Base-by-base conservation (phyloP, 2,888 invertebrate species). In the Salpingus planirostris region DNA sequence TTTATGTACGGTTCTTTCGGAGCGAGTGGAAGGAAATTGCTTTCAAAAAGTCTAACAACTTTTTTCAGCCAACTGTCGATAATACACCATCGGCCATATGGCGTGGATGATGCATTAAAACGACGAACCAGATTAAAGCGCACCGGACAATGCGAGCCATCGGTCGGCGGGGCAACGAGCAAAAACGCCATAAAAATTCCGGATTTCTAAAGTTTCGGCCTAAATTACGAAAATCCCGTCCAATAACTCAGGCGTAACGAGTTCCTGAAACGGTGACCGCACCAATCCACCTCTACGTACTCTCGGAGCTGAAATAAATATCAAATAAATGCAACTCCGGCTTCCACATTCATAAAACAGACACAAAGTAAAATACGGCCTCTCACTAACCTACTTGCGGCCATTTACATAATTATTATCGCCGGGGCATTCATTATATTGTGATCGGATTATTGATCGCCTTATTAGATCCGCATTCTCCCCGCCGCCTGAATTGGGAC, bases 321-420 rank as follows among this genome's bases (percentile, higher is more conserved):
- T n/a, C n/a, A 27, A 30, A 36, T 36, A 36, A 31, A 36, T 32
- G 30, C 36, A 31, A 39, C 35, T 35, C n/a, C n/a, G n/a, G n/a
- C n/a, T n/a, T n/a, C n/a, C n/a, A 32, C 33, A 40, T 35, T 31
- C 30, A 37, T 27, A 35, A 36, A 36, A 36, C 31, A 24, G 24
- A 15, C 15, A n/a, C 14, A 11, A 15, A 34, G 34, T 47, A 46
- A 47, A 44, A 46, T 46, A 49, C 44, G 40, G 43, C 51, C 49
- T 49, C 51, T 51, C 48, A 47, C 53, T 53, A 51, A 53, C 51
- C 53, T 48, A 53, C 50, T 51, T 51, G 44, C 42, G 21, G 30
- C 21, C 36, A 46, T 49, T 47, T 54, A 47, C 49, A 49, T 49
- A 49, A 49, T 49, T 45, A 47, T 38, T 37, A 42, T 41, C 31